Evolutionary conservation across 2,888 invertebrate genomes (phyloP), one percentile per base, ranked within the genome.

Genomic region (Sminthurides aquaticus): DNA sequence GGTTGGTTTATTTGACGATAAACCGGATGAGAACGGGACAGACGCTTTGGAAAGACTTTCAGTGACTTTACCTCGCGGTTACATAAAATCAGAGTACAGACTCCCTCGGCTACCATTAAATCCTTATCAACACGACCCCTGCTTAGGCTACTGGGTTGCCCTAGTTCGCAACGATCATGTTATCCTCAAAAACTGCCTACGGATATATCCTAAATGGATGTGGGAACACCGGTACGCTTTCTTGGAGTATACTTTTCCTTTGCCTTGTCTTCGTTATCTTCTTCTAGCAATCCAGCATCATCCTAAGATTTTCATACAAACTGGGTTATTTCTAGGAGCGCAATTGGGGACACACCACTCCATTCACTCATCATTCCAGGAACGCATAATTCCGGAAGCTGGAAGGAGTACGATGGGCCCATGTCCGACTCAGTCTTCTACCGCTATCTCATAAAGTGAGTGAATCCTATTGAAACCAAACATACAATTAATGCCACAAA

Each of bases 151-250:
- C 62, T 78, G 77, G 77, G 75, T 76, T 18, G 76, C 72, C 3
- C 73, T 72, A 59, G 64, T 76, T 2, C 69, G 73, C 43, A 69
- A 71, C 34, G 67, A 57, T 18, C 67, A 64, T 25, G 68, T 81
- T 25, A 69, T 80, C 29, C 76, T 78, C 49, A 77, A 76, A 27
- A 79, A 87, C 74, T 91, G 91, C 76, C 79, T 92, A 26, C 86
- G 86, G 76, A 88, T 90, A 68, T 86, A 88, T 76, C 91, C 91
- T 0, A 88, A 87, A 26, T 92, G 92, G 91, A 90, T 91, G 90
- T 83, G 84, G 75, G 87, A 89, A 8, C 76, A 34, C 15, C 5
- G 43, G 43, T 34, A 34, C 15, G 43, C 43, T 11, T 11, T 34
- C 5, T 34, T 80, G 11, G 77, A 78, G 43, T 76, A 78, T 79